Conservation (phyloP, 2,113 vertebrate species). For the Melanocharis versteri region DNA sequence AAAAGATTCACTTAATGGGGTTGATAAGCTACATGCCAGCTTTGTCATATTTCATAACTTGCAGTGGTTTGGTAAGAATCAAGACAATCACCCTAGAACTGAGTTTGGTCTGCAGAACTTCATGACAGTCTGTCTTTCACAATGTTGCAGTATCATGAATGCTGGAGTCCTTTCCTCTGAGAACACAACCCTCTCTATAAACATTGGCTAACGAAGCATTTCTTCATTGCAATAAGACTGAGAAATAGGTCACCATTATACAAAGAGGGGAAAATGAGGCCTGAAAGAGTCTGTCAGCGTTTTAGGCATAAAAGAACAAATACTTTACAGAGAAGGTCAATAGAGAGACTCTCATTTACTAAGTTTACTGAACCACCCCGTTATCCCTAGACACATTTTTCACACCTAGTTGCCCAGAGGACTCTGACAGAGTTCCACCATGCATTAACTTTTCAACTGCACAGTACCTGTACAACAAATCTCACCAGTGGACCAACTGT, state of each 20-base stretch:
- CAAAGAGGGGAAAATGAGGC: background rate
- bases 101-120: background rate
- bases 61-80: background rate
- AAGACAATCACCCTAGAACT: background rate
- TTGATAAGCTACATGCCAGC: background rate
- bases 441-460: background rate
- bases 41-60: background rate
- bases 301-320: background rate
- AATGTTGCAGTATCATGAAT: background rate
- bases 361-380: background rate
- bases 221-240: background rate
- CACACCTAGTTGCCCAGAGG: background rate
- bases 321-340: background rate
- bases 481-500: background rate
- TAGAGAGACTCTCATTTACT: background rate
- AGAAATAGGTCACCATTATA: background rate
- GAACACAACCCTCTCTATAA: background rate
- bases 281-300: background rate
- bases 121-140: background rate
- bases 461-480: background rate
- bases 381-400: background rate
- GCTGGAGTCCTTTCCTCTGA: background rate
- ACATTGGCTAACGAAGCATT: background rate
- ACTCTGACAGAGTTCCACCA: background rate
- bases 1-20: background rate